Conservation (phyloP, 2,797 vertebrate species). For the Hemitrygon akajei region DNA sequence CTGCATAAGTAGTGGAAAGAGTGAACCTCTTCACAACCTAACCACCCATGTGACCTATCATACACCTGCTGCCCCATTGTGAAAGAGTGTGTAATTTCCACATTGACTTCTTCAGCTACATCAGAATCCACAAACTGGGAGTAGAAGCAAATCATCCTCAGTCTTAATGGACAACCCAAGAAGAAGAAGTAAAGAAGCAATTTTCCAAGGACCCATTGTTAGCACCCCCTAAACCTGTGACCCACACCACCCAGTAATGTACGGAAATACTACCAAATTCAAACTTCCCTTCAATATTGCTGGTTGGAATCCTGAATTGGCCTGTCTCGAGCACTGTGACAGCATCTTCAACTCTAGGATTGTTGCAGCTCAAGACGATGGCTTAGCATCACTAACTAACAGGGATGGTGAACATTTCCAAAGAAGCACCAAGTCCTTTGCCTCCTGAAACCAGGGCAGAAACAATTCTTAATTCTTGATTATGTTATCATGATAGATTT, state of each 20-base stretch:
- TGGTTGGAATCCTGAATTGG: neutral
- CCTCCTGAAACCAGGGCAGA: neutral
- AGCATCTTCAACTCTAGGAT: neutral
- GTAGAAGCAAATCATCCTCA: no score
- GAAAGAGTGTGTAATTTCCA: no score
- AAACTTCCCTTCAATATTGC: neutral
- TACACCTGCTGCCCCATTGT: no score
- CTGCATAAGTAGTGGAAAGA: no score
- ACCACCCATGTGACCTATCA: no score
- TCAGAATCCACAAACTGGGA: no score
- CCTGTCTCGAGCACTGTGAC: neutral
- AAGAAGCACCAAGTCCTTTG: neutral
- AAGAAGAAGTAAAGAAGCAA: neutral
- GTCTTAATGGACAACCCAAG: no score
- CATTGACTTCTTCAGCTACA: no score
- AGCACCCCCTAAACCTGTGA: neutral
- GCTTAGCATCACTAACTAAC: neutral
- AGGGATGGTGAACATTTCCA: neutral
- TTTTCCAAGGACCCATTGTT: neutral
- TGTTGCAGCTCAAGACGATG: neutral
- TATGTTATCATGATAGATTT: neutral
- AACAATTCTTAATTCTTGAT: neutral
- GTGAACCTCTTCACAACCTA: no score
- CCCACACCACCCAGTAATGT: neutral
- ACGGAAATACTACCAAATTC: neutral